Evolutionary conservation across 2,888 invertebrate species (phyloP), one percentile per base, ranked within the genome.

Genomic region (Tipula unca): DNA sequence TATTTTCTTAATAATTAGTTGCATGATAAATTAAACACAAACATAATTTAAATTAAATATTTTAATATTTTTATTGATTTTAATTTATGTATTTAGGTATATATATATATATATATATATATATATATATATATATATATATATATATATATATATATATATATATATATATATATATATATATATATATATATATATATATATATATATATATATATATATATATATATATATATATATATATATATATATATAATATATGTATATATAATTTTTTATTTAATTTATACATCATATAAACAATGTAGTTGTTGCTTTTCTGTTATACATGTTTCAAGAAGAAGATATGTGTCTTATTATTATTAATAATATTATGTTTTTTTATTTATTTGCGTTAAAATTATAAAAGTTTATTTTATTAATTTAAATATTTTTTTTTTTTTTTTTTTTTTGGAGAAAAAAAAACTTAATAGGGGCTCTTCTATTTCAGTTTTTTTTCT

Each of bases 391-490:
- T 69, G 69, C 69, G 25, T 69, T 69, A 25, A 69, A 69, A 69
- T 69, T 69, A 69, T 69, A 69, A 48, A 48, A 69, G 6, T 69
- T 69, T 20, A 2, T 25, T 69, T 69, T 69, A 69, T 25, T 69
- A 69, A 25, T 25, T 69, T 25, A 69, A n/a, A 25, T 25, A 69
- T 8, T 69, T 69, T 69, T 54, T 54, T 48, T 48, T 17, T 17
- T 48, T 48, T 48, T 32, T 32, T 20, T 39, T n/a, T 48, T 48
- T n/a, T 48, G 48, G n/a, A 42, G 42, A 54, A 69, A 83, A 83
- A 83, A 83, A 29, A 29, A 83, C 35, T 83, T 83, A 83, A 83
- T 83, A 83, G 83, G 83, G 83, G 83, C 83, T 83, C 83, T 83
- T 83, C 83, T 83, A 83, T 83, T 83, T 83, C 83, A 83, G 35